Conservation (phyloP, 2,888 invertebrate genomes). For the Germaria angustata region DNA sequence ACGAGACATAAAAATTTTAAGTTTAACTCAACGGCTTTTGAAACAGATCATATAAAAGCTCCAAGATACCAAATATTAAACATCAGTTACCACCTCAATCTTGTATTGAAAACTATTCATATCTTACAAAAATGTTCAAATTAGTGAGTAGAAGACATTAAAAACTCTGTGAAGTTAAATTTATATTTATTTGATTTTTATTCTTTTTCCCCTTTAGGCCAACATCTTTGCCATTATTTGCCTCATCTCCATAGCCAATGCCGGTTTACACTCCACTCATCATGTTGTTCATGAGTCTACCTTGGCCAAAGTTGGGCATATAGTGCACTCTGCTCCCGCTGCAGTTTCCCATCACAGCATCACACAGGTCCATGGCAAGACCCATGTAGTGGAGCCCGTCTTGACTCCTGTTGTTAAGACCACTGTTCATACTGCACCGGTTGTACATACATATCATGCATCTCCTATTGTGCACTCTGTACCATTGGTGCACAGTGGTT, state of each 20-base stretch:
- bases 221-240: conserved; percentile 66
- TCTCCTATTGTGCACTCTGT: conserved; percentile 67
- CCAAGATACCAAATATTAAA: neutral
- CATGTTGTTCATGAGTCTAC: conserved; percentile 74
- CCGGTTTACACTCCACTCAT: conserved; percentile 73
- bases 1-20: neutral
- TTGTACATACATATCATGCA: conserved; percentile 66
- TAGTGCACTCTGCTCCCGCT: conserved; percentile 70
- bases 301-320: conserved; percentile 74
- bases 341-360: conserved; percentile 83
- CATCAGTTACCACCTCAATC: conserved; percentile 31
- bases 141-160: conserved; percentile 52
- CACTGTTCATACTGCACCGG: conserved; percentile 69
- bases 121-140: conserved; percentile 56
- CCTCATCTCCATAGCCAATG: conserved; percentile 70
- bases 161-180: neutral
- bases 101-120: conserved; percentile 25
- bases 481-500: conserved; percentile 66
- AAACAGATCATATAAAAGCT: neutral
- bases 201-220: conserved; percentile 67
- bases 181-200: conserved; percentile 65
- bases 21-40: neutral
- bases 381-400: conserved; percentile 76
- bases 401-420: conserved; percentile 73
- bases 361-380: conserved; percentile 80